Percentiles rank a stretch among this genome's conserved stretches.
Evolutionary conservation across 2,888 invertebrate species (phyloP).

Genomic region (Arrhopalites spinosus): DNA sequence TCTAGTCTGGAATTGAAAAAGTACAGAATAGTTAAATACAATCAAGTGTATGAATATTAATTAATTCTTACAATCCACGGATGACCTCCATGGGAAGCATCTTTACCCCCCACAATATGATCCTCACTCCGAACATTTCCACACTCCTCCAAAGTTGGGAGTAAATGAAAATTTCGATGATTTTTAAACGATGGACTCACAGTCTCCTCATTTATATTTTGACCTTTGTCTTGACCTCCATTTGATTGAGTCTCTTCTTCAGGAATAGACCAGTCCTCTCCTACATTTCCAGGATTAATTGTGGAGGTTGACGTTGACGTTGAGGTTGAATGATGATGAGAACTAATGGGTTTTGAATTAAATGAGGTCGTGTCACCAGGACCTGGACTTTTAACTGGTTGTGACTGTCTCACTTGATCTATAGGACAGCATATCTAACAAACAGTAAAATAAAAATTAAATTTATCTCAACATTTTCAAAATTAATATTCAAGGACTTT

Average conservation of each 20-base stretch:
- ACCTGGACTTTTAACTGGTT: not conserved
- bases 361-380: not conserved
- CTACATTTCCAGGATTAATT: not conserved
- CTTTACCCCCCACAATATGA: constrained; percentile 68
- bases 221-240: not conserved
- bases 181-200: constrained; percentile 9
- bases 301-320: not conserved
- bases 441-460: too few relatives aligned
- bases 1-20: constrained; percentile 62
- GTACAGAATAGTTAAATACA: too few relatives aligned
- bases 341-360: not conserved
- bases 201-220: not conserved
- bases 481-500: too few relatives aligned
- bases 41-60: too few relatives aligned
- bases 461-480: too few relatives aligned
- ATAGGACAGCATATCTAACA: too few relatives aligned
- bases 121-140: constrained; percentile 60
- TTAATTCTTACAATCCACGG: constrained; percentile 67
- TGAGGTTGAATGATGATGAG: not conserved
- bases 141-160: constrained; percentile 46
- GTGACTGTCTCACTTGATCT: too few relatives aligned
- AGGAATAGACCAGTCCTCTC: not conserved
- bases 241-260: not conserved
- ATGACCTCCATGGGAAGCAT: constrained; percentile 68
- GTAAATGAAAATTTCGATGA: constrained; percentile 42